Evolutionary conservation across 2,888 invertebrate genomes (phyloP).

Genomic region (Cataglyphis livida): DNA sequence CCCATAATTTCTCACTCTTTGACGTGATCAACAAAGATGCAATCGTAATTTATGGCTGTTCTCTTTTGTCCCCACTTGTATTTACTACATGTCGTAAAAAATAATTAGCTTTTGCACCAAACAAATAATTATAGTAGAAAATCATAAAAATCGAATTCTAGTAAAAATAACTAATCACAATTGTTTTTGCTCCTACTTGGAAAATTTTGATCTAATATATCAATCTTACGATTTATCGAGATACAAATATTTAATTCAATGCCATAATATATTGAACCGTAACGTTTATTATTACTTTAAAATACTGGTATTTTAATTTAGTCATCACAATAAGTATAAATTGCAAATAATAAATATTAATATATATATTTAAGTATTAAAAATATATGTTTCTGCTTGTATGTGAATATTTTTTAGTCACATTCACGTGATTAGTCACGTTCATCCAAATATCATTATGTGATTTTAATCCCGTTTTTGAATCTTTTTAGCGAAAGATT

Average conservation of each 20-base stretch:
- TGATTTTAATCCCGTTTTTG: not conserved
- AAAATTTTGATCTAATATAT: not conserved
- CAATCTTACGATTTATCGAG: not conserved
- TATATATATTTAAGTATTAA: not conserved
- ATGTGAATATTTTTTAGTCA: not conserved
- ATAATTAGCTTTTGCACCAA: not conserved
- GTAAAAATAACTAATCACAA: not conserved
- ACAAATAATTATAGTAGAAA: constrained; percentile 1
- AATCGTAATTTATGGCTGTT: not conserved
- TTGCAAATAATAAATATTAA: not conserved
- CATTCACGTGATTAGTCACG: not conserved
- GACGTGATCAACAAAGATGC: constrained; percentile 12
- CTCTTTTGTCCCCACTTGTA: not conserved
- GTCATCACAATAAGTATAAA: not conserved
- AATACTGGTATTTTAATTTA: not conserved
- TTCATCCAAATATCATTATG: not conserved
- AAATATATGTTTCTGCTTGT: not conserved
- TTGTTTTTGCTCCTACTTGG: not conserved
- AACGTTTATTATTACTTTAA: not conserved
- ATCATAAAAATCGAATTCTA: not conserved
- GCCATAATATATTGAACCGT: not conserved
- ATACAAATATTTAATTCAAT: not conserved
- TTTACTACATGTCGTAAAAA: not conserved
- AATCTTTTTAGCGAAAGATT: not conserved
- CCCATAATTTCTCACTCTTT: not conserved